Evolutionary conservation across 2,797 vertebrate genomes (phyloP).

Genomic region (Coranthus polyacanthus): DNA sequence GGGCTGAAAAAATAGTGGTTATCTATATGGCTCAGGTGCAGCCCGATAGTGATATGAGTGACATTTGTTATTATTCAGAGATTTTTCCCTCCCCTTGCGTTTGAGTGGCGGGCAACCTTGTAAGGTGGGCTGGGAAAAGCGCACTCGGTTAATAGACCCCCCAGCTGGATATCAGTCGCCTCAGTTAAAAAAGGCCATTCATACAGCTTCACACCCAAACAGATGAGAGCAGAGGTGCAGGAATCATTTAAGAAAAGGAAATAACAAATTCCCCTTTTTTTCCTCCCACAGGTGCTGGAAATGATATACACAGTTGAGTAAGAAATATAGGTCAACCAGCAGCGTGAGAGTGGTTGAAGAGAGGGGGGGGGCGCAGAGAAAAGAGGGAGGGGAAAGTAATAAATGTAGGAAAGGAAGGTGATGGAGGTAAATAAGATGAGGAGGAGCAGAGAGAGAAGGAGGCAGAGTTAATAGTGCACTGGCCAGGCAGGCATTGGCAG

Average conservation of each 20-base stretch:
- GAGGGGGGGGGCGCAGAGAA: slow-evolving; percentile 20
- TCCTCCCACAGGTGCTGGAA: slow-evolving; percentile 73
- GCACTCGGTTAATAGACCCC: slow-evolving; percentile 69
- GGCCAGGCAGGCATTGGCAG: slow-evolving; percentile 57
- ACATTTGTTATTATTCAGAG: slow-evolving; percentile 80
- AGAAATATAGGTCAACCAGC: slow-evolving; percentile 78
- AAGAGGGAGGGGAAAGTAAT: slow-evolving; percentile 50
- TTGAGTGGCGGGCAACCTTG: slow-evolving; percentile 82
- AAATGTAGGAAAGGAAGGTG: slow-evolving; percentile 58
- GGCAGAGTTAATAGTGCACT: slow-evolving; percentile 61
- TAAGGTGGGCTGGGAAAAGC: slow-evolving; percentile 56
- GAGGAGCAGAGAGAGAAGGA: slow-evolving; percentile 51
- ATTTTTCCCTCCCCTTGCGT: slow-evolving; percentile 47
- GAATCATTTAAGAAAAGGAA: slow-evolving; percentile 66
- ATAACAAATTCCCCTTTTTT: slow-evolving; percentile 57
- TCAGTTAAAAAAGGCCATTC: slow-evolving; percentile 49
- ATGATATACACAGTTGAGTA: slow-evolving; percentile 72
- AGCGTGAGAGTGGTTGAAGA: slow-evolving; percentile 47
- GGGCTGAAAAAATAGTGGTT: slow-evolving; percentile 70
- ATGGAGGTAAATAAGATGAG: slow-evolving; percentile 72
- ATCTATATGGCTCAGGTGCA: slow-evolving; percentile 85
- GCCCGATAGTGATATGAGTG: slow-evolving; percentile 76
- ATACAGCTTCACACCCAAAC: slow-evolving; percentile 64
- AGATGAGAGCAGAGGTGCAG: slow-evolving; percentile 63
- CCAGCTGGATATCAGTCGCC: slow-evolving; percentile 59